Conservation (phyloP, 1,140 invertebrate species). For the Zaprionus inermis region DNA sequence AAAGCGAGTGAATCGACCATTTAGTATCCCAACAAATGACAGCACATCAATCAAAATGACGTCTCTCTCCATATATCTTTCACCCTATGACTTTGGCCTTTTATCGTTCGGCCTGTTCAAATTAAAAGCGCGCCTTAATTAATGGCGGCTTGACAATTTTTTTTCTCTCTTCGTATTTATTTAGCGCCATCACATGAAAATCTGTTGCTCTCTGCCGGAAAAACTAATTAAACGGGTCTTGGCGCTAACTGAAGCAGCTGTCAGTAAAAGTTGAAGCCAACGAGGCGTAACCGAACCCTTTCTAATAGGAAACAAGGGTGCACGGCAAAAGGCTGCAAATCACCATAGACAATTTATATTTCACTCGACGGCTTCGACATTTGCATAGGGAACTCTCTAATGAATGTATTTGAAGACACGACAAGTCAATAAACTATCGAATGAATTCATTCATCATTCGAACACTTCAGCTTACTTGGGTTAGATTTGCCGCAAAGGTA, state of each 20-base stretch:
- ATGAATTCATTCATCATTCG: constrained; percentile 9
- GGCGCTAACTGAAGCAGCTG: constrained; percentile 30
- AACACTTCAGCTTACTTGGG: not conserved
- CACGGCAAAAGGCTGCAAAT: constrained; percentile 40
- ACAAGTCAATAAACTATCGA: constrained; percentile 17
- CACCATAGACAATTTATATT: constrained; percentile 64
- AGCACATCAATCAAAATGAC: constrained; percentile 64
- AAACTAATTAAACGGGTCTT: constrained; percentile 63
- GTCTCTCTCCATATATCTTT: not conserved
- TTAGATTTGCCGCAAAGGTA: not conserved
- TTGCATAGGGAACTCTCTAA: constrained; percentile 17
- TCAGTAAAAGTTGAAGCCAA: constrained; percentile 27
- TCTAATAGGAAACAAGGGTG: constrained; percentile 9
- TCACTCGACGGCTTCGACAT: constrained; percentile 22
- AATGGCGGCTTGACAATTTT: constrained; percentile 51
- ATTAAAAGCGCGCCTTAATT: constrained; percentile 62
- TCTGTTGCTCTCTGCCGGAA: constrained; percentile 52
- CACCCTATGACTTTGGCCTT: constrained; percentile 2
- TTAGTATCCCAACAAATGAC: constrained; percentile 48
- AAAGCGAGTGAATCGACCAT: constrained; percentile 1
- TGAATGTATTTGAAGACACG: constrained; percentile 1
- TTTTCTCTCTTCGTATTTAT: constrained; percentile 37
- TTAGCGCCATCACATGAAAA: constrained; percentile 40
- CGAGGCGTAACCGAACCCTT: constrained; percentile 42
- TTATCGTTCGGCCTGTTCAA: constrained; percentile 32